These are phyloP conservation scores for Parauchenoglanis ngamensis DNA, from an alignment of 2,797 vertebrate species.

Conservation along the genomic window DNA sequence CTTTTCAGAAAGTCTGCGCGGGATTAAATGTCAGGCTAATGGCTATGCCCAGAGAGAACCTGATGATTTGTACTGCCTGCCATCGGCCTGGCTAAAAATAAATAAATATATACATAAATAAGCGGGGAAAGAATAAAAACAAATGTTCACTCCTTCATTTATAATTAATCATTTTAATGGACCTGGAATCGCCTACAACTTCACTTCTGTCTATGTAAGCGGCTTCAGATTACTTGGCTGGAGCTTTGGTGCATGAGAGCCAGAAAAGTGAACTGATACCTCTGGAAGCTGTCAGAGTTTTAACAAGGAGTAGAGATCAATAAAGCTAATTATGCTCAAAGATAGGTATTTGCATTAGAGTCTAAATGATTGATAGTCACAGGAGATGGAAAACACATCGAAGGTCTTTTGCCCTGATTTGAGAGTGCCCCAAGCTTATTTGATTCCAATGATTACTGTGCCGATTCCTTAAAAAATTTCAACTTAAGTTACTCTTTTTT, in stretches of 20 bases:
- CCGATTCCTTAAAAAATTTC: not conserved
- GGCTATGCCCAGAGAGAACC: conserved; percentile 47
- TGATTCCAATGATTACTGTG: conserved; percentile 24
- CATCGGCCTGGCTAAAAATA: conserved; percentile 44
- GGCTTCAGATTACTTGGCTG: conserved; percentile 56
- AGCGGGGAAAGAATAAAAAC: conserved; percentile 56
- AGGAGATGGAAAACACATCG: conserved; percentile 55
- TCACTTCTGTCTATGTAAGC: conserved; percentile 58
- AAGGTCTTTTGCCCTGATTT: conserved; percentile 56
- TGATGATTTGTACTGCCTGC: conserved; percentile 60
- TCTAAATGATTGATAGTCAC: conserved; percentile 52
- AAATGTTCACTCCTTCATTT: conserved; percentile 57
- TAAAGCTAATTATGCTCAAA: conserved; percentile 60
- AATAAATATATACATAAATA: conserved; percentile 27
- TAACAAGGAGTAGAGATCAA: conserved; percentile 61
- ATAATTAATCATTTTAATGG: conserved; percentile 68
- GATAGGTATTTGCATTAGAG: conserved; percentile 55
- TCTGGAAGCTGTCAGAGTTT: conserved; percentile 63
- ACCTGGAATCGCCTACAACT: conserved; percentile 56
- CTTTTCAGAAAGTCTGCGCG: conserved; percentile 56
- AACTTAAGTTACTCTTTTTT: conserved; percentile 4
- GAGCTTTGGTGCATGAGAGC: conserved; percentile 44
- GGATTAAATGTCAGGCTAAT: conserved; percentile 64
- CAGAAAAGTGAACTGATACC: conserved; percentile 59
- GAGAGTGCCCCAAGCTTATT: conserved; percentile 43